phyloP scores from a whole-genome alignment of 1,140 invertebrate species.

The Drosophila malerkotliana region DNA sequence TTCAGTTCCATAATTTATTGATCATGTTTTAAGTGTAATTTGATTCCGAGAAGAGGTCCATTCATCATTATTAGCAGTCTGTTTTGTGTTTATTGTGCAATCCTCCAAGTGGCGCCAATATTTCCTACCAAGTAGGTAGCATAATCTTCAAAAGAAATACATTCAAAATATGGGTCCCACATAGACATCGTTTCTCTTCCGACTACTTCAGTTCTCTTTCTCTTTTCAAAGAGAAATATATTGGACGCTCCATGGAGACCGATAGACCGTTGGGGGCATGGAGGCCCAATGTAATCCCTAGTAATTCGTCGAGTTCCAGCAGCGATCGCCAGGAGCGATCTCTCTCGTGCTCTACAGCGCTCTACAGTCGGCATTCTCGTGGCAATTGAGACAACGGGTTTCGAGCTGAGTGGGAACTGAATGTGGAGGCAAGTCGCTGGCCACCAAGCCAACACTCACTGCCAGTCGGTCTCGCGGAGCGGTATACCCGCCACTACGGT shows the following conservation, averaged over 20 bases:
- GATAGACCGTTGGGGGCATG: neutral
- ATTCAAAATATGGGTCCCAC: neutral
- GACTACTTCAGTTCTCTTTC: neutral
- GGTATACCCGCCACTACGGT: slow-evolving; percentile 10
- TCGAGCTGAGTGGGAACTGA: slow-evolving; percentile 10
- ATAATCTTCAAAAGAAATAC: slow-evolving; percentile 16
- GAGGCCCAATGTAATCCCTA: slow-evolving; percentile 3
- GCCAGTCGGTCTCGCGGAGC: slow-evolving; percentile 13
- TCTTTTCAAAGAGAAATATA: neutral
- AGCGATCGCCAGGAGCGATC: neutral
- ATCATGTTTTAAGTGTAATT: neutral
- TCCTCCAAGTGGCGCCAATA: slow-evolving; percentile 30
- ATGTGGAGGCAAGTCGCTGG: slow-evolving; percentile 5
- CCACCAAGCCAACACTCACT: slow-evolving; percentile 17
- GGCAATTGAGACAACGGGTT: slow-evolving; percentile 6
- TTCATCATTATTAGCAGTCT: slow-evolving; percentile 36
- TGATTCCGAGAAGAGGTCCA: slow-evolving; percentile 6
- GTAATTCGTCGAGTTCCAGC: neutral
- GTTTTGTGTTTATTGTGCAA: slow-evolving; percentile 34
- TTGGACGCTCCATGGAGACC: neutral
- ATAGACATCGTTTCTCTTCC: slow-evolving; percentile 3
- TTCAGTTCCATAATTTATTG: neutral
- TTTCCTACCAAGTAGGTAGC: slow-evolving; percentile 34
- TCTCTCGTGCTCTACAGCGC: neutral
- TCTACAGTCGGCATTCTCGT: neutral